Conservation (phyloP, 2,797 vertebrate species). For the Taeniopygia guttata region DNA sequence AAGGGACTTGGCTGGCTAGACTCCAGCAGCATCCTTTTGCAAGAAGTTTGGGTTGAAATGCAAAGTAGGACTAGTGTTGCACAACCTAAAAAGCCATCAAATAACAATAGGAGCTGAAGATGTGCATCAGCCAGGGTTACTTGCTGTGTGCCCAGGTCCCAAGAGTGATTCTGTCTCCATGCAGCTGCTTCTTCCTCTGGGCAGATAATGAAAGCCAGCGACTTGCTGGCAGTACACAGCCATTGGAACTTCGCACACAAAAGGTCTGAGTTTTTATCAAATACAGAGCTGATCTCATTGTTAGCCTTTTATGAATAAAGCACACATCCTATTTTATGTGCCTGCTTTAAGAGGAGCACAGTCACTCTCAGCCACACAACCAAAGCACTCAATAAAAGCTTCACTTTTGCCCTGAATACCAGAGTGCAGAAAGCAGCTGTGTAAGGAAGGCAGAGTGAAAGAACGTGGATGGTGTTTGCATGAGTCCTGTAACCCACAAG, state of each 20-base stretch:
- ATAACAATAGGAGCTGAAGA: neutral
- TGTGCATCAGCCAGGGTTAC: neutral
- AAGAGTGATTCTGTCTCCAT: neutral
- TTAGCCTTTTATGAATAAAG: neutral
- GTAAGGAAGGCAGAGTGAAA: neutral
- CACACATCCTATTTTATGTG: neutral
- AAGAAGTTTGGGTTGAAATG: neutral
- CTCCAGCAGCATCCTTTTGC: neutral
- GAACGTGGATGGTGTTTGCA: neutral
- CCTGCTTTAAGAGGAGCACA: fast-evolving
- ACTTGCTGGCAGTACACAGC: neutral
- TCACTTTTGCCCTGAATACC: neutral
- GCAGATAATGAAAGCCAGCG: neutral
- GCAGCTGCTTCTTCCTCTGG: neutral
- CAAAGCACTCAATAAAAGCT: neutral
- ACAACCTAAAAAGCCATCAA: neutral
- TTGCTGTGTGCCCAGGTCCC: fast-evolving
- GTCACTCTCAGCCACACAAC: neutral
- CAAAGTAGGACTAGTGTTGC: neutral
- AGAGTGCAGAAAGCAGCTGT: neutral
- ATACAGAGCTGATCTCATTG: neutral
- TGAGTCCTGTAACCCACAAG: neutral
- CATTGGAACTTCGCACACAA: neutral
- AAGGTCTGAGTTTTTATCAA: neutral
- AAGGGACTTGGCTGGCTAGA: neutral